Conservation (phyloP, 2,797 vertebrate genomes). For the Thripadectes ignobilis region DNA sequence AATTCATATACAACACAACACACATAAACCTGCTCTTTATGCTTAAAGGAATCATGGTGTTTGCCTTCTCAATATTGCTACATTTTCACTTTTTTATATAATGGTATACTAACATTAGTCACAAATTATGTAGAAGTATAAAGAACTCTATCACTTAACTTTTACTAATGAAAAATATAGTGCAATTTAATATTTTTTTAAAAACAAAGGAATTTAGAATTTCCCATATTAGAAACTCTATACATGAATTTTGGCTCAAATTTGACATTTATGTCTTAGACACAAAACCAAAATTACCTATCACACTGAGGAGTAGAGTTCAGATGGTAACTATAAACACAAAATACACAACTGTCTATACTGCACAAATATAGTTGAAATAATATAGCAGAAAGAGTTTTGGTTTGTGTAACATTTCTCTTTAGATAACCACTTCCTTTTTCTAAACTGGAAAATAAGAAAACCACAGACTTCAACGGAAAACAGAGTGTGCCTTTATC, state of each 20-base stretch:
- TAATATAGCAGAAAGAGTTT: not conserved
- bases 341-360: not conserved
- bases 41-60: not conserved
- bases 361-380: not conserved
- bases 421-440: constrained; percentile 46
- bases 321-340: not conserved
- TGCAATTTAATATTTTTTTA: not conserved
- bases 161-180: not conserved
- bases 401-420: not conserved
- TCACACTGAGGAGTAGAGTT: not conserved
- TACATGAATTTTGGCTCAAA: not conserved
- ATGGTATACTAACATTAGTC: not conserved
- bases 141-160: not conserved
- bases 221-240: not conserved
- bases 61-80: not conserved
- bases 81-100: not conserved
- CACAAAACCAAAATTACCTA: not conserved
- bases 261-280: not conserved
- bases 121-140: not conserved
- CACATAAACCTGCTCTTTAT: not conserved
- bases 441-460: constrained; percentile 13
- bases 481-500: not conserved
- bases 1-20: not conserved
- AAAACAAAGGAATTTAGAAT: not conserved
- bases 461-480: constrained; percentile 43